A percentile compares a stretch with the other conserved stretches of the same genome.
phyloP scores from a whole-genome alignment of 30 jellyfish, hydroid and myxozoan species.

The Sanderia malayensis region DNA sequence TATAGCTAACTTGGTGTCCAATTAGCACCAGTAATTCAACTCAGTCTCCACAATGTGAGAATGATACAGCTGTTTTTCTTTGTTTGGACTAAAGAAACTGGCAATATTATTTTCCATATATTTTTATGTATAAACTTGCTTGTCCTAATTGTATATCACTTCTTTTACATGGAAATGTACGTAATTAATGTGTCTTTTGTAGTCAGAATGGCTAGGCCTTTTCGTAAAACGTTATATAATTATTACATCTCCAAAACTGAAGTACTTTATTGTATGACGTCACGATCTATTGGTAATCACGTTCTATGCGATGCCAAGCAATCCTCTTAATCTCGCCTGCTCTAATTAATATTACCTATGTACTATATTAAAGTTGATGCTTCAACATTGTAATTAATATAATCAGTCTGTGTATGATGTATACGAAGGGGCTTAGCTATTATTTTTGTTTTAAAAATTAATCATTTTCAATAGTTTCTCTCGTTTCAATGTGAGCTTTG shows the following conservation, averaged over 20 bases:
- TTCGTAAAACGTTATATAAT: slow-evolving; percentile 20
- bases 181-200: slow-evolving; percentile 62
- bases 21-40: slow-evolving; percentile 19
- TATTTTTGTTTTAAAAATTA: slow-evolving; percentile 27
- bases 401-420: slow-evolving; percentile 33
- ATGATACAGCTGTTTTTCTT: slow-evolving; percentile 56
- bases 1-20: not conserved
- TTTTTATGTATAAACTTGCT: slow-evolving; percentile 70
- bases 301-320: slow-evolving; percentile 5
- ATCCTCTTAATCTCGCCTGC: not conserved
- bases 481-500: slow-evolving; percentile 58
- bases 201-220: slow-evolving; percentile 62
- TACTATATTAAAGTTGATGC: not conserved
- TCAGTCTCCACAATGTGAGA: slow-evolving; percentile 60
- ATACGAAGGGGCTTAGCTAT: slow-evolving; percentile 60
- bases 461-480: slow-evolving; percentile 47
- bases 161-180: slow-evolving; percentile 59
- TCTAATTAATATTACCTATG: not conserved
- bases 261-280: not conserved
- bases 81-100: slow-evolving; percentile 55
- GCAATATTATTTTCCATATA: slow-evolving; percentile 34
- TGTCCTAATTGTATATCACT: slow-evolving; percentile 76
- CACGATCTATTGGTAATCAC: not conserved
- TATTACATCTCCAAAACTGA: not conserved
- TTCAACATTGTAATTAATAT: slow-evolving; percentile 13